These are phyloP conservation scores for Arrhopalites spinosus DNA, from an alignment of 2,888 invertebrate species.

Conservation along the genomic window DNA sequence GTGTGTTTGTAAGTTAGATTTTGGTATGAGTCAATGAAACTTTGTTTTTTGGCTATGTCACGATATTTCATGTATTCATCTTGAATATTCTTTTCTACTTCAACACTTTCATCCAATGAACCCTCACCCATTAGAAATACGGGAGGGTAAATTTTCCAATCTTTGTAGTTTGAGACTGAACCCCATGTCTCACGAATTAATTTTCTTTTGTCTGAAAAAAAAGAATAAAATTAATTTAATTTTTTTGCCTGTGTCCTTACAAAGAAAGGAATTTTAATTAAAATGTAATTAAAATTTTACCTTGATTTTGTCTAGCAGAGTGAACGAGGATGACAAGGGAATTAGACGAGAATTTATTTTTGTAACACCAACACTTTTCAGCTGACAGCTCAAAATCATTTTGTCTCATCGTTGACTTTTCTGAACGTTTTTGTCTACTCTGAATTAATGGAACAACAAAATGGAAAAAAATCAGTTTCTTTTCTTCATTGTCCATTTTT, in stretches of 20 bases:
- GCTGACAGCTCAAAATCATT: conserved; percentile 6
- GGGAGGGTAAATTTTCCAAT: conserved; percentile 33
- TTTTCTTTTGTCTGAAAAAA: background rate
- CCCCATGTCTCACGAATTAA: conserved; percentile 44
- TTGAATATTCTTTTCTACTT: background rate
- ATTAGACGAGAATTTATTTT: background rate
- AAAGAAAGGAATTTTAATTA: no score
- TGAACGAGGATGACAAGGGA: conserved; percentile 8
- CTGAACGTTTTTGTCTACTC: no score
- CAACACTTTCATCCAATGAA: background rate
- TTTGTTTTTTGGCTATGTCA: background rate
- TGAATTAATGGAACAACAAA: no score
- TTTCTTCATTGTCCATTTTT: no score
- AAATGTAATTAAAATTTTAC: no score
- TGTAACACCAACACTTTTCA: background rate
- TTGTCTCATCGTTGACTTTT: no score
- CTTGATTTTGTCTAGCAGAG: conserved; percentile 22
- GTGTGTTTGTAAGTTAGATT: conserved; percentile 17
- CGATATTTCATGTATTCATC: background rate
- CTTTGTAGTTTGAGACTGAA: conserved; percentile 28
- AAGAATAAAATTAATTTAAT: no score
- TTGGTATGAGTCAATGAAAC: conserved; percentile 19
- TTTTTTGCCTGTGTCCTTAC: no score
- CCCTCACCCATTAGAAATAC: conserved; percentile 40
- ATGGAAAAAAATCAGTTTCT: no score